Conservation (phyloP, 2,113 vertebrate species). For the Pseudorasbora parva region DNA sequence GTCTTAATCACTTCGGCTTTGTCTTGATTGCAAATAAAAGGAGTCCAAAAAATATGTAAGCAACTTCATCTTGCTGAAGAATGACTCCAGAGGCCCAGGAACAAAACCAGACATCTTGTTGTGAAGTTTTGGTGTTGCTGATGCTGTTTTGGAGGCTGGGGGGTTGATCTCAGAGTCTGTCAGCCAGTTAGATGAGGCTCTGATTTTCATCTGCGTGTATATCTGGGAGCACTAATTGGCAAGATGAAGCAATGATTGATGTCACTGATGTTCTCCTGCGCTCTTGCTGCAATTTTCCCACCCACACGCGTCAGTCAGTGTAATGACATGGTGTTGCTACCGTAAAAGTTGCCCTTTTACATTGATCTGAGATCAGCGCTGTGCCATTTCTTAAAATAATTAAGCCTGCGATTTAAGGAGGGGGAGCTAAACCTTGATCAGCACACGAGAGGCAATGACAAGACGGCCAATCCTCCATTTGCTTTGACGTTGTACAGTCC, state of each 20-base stretch:
- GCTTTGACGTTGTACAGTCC: conserved; percentile 35
- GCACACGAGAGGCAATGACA: conserved; percentile 32
- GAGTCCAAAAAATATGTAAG: neutral
- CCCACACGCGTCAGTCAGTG: conserved; percentile 45
- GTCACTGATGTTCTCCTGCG: conserved; percentile 41
- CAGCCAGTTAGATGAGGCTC: conserved; percentile 47
- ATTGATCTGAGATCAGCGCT: conserved; percentile 36
- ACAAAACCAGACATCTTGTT: conserved; percentile 39
- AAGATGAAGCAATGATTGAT: conserved; percentile 52
- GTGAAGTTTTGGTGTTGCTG: conserved; percentile 31
- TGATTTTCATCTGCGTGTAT: conserved; percentile 46
- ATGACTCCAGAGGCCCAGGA: conserved; percentile 26
- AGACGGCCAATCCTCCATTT: conserved; percentile 18
- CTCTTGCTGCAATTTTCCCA: conserved; percentile 38
- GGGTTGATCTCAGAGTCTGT: conserved; percentile 45
- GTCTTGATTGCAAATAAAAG: conserved; percentile 20
- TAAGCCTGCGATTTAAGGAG: conserved; percentile 34
- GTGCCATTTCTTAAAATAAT: conserved; percentile 32
- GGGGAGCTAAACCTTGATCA: conserved; percentile 36
- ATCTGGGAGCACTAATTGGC: conserved; percentile 47
- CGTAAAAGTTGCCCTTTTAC: conserved; percentile 21
- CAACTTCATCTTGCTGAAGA: neutral
- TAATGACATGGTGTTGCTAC: conserved; percentile 41
- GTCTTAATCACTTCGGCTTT: neutral
- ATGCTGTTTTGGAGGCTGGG: conserved; percentile 31